phyloP scores from a whole-genome alignment of 2,113 vertebrate genomes.

The Ascaphus truei region DNA sequence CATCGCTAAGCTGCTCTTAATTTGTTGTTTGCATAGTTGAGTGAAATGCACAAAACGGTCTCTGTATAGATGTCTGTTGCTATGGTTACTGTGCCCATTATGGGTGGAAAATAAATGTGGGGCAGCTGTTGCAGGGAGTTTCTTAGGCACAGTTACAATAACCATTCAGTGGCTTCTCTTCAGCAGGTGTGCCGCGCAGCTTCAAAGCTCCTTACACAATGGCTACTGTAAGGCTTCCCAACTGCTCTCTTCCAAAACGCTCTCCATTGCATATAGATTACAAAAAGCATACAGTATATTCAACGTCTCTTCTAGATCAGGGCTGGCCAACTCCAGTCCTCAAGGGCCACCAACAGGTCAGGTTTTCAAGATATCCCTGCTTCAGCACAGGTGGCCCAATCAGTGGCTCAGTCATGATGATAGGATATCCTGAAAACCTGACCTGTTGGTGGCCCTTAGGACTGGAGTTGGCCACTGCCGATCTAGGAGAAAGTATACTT shows the following conservation, averaged over 20 bases:
- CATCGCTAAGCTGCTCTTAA: background rate
- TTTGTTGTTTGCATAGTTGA: slow-evolving; percentile 5
- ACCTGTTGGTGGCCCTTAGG: too few relatives aligned
- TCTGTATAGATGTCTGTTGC: slow-evolving; percentile 12
- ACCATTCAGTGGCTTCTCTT: background rate
- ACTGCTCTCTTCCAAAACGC: background rate
- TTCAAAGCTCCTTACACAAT: slow-evolving; percentile 5
- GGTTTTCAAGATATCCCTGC: too few relatives aligned
- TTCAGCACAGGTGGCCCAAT: too few relatives aligned
- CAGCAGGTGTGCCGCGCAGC: slow-evolving; percentile 1
- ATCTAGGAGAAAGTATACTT: too few relatives aligned
- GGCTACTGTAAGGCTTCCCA: background rate
- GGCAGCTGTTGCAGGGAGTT: background rate
- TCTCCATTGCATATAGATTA: too few relatives aligned
- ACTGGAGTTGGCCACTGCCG: too few relatives aligned
- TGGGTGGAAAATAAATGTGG: background rate
- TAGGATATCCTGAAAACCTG: too few relatives aligned
- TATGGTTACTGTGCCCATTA: background rate
- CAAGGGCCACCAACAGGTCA: too few relatives aligned
- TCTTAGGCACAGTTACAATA: background rate
- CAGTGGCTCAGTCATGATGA: too few relatives aligned
- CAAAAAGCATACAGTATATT: too few relatives aligned
- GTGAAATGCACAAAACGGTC: background rate
- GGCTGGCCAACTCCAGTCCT: too few relatives aligned
- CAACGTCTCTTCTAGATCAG: too few relatives aligned